These are phyloP conservation scores for Aldrovandia affinis DNA, from an alignment of 2,797 vertebrate species.

Conservation along the genomic window DNA sequence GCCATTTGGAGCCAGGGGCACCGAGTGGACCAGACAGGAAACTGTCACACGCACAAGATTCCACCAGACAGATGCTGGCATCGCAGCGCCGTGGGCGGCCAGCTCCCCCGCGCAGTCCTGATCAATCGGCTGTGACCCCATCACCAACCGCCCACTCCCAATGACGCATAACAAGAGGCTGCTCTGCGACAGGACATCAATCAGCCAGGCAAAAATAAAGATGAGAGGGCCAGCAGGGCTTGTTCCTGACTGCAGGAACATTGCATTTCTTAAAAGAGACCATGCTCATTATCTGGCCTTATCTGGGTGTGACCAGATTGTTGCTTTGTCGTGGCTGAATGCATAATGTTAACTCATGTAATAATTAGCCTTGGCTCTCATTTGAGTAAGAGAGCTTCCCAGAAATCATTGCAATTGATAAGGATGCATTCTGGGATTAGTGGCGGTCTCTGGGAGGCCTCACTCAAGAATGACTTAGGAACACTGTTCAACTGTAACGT, in stretches of 20 bases:
- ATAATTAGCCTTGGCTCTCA: too few species aligned
- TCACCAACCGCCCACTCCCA: not conserved
- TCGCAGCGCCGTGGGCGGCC: not conserved
- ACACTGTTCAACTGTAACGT: too few species aligned
- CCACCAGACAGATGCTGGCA: not conserved
- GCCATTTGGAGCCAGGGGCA: not conserved
- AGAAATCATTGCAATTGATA: too few species aligned
- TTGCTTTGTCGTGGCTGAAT: too few species aligned
- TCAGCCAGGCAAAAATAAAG: not conserved
- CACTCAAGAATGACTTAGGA: too few species aligned
- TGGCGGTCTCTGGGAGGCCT: too few species aligned
- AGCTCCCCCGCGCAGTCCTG: not conserved
- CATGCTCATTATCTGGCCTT: too few species aligned
- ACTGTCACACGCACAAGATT: not conserved
- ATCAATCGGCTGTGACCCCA: not conserved
- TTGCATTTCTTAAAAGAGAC: not conserved
- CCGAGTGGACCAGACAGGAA: not conserved
- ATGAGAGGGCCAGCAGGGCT: too few species aligned
- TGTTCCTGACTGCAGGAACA: not conserved
- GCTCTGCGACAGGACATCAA: not conserved
- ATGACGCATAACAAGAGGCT: not conserved
- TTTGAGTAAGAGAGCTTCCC: too few species aligned
- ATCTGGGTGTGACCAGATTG: too few species aligned
- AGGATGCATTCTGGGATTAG: too few species aligned
- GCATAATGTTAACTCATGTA: too few species aligned